These are phyloP conservation scores for Gouania willdenowi DNA, from an alignment of 2,797 vertebrate genomes.

Conservation along the genomic window DNA sequence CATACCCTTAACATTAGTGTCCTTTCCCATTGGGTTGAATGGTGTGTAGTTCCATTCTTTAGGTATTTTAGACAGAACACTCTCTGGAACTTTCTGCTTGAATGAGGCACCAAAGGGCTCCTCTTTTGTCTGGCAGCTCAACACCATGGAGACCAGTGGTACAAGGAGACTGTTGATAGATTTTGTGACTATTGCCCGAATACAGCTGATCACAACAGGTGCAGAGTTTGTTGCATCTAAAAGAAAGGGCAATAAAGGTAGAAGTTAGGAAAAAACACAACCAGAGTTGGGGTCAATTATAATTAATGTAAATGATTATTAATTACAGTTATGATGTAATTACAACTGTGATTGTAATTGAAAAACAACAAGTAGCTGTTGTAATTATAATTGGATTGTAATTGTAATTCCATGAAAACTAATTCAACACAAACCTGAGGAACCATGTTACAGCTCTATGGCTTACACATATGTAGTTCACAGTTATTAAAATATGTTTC, in stretches of 20 bases:
- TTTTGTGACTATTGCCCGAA: constrained; percentile 76
- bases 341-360: too few species aligned
- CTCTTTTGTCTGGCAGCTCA: constrained; percentile 69
- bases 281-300: not conserved
- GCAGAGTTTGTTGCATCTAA: constrained; percentile 55
- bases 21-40: constrained; percentile 65
- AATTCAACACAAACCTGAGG: too few species aligned
- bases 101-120: constrained; percentile 55
- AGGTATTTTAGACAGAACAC: constrained; percentile 81
- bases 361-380: too few species aligned
- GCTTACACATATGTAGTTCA: too few species aligned
- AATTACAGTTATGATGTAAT: too few species aligned
- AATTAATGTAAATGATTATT: too few species aligned
- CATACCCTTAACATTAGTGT: constrained; percentile 75
- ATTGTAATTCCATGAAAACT: too few species aligned
- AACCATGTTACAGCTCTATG: too few species aligned
- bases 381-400: too few species aligned
- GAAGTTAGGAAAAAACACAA: not conserved
- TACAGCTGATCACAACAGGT: constrained; percentile 74
- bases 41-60: constrained; percentile 86
- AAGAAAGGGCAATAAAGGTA: not conserved
- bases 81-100: constrained; percentile 73
- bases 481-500: too few species aligned
- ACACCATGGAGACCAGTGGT: constrained; percentile 80
- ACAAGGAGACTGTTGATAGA: constrained; percentile 73